Evolutionary conservation across 1,140 invertebrate species (phyloP).

Genomic region (Hirudo medicinalis): DNA sequence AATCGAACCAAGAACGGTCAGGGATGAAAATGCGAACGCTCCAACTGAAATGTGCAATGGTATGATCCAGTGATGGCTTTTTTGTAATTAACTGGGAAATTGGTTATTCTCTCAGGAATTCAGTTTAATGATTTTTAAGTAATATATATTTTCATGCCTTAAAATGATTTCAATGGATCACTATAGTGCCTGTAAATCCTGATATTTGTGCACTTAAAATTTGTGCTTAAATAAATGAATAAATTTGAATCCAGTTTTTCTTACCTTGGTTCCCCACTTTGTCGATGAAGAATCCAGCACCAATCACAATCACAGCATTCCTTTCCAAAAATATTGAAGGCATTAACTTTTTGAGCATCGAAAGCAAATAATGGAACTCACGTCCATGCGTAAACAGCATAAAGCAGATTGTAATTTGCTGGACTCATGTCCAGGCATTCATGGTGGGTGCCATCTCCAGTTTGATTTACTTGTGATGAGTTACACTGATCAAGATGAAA

Average conservation of each 20-base stretch:
- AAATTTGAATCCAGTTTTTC: slow-evolving; percentile 9
- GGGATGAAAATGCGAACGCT: slow-evolving; percentile 39
- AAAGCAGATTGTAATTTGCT: slow-evolving; percentile 41
- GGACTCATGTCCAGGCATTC: slow-evolving; percentile 40
- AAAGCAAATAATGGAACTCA: slow-evolving; percentile 30
- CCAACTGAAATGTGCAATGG: slow-evolving; percentile 34
- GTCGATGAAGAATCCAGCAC: slow-evolving; percentile 41
- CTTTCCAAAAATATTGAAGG: slow-evolving; percentile 29
- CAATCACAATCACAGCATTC: slow-evolving; percentile 41
- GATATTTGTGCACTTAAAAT: too few relatives aligned
- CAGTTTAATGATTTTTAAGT: background rate
- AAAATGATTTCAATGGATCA: background rate
- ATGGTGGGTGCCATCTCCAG: slow-evolving; percentile 20
- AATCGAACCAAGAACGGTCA: slow-evolving; percentile 40
- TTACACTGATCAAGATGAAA: background rate
- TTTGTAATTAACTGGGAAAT: background rate
- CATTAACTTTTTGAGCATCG: background rate
- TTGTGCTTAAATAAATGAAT: background rate
- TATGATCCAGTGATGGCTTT: background rate
- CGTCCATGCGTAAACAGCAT: slow-evolving; percentile 45
- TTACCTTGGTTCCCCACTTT: slow-evolving; percentile 41
- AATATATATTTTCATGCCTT: background rate
- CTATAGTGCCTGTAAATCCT: background rate
- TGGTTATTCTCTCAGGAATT: background rate
- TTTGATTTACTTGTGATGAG: slow-evolving; percentile 17